phyloP scores from a whole-genome alignment of 2,888 invertebrate species.

The Hipparchia semele region DNA sequence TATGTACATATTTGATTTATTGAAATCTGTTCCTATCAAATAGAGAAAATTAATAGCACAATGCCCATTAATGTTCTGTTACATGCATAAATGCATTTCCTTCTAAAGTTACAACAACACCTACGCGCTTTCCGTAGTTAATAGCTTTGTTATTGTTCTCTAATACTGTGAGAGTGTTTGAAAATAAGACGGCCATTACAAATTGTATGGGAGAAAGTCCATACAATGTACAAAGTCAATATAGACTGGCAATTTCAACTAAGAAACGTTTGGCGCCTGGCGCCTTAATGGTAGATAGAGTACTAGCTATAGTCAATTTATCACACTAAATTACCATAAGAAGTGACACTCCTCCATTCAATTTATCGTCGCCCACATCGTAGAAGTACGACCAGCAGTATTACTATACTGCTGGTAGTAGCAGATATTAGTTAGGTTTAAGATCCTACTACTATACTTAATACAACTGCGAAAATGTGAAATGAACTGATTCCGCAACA shows the following conservation, averaged over 20 bases:
- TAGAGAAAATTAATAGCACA: constrained; percentile 19
- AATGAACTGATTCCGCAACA: too few relatives aligned
- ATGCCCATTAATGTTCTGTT: constrained; percentile 26
- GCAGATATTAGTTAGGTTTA: too few relatives aligned
- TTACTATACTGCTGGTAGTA: too few relatives aligned
- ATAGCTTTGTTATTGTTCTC: constrained; percentile 51
- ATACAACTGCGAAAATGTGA: too few relatives aligned
- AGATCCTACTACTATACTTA: too few relatives aligned
- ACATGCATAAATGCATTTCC: constrained; percentile 31
- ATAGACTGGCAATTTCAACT: constrained; percentile 15
- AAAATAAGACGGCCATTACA: constrained; percentile 43
- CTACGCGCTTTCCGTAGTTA: constrained; percentile 47
- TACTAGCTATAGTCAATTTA: neutral
- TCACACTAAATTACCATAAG: neutral
- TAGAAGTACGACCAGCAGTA: too few relatives aligned
- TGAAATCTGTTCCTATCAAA: neutral
- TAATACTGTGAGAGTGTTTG: constrained; percentile 45
- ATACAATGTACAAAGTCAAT: constrained; percentile 27
- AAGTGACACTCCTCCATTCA: too few relatives aligned
- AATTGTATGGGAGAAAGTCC: constrained; percentile 43
- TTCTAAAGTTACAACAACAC: constrained; percentile 37
- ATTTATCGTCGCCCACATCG: too few relatives aligned
- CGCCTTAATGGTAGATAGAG: neutral
- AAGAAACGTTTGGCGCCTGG: constrained; percentile 14
- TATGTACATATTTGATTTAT: neutral